These are phyloP conservation scores for Colius striatus DNA, from an alignment of 2,113 vertebrate species.

Conservation along the genomic window DNA sequence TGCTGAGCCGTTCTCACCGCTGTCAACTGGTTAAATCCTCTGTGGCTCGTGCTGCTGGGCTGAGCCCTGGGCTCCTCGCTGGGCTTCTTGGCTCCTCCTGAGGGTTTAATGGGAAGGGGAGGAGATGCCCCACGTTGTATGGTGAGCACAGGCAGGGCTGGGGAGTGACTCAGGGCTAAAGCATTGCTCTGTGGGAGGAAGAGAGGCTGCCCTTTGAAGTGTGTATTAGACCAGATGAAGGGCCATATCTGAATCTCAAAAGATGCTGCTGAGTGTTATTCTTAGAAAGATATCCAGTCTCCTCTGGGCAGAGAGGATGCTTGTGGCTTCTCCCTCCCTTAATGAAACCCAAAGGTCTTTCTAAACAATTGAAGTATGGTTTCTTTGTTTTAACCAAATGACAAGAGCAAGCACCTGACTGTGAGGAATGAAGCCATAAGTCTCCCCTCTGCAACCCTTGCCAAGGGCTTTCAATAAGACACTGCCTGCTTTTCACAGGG, in stretches of 20 bases:
- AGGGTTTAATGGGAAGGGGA: not conserved
- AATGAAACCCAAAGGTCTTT: not conserved
- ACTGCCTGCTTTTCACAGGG: constrained; percentile 69
- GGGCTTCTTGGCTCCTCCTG: not conserved
- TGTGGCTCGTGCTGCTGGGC: accelerated
- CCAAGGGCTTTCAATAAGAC: not conserved
- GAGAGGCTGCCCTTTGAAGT: not conserved
- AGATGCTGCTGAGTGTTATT: not conserved
- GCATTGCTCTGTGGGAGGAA: not conserved
- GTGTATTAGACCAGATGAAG: not conserved
- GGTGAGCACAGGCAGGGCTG: not conserved
- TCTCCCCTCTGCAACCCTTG: not conserved
- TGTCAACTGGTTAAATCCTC: not conserved
- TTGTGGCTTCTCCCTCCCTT: constrained; percentile 2
- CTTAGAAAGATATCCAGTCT: not conserved
- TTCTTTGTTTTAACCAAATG: not conserved
- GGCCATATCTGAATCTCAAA: not conserved
- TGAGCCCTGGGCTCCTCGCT: not conserved
- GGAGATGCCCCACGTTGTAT: not conserved
- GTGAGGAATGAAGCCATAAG: not conserved
- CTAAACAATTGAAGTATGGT: not conserved
- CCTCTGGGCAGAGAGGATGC: not conserved
- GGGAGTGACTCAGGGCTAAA: constrained; percentile 7
- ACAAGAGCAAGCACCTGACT: not conserved
- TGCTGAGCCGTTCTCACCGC: not conserved